These are phyloP conservation scores for Cuculus canorus DNA, from an alignment of 2,797 vertebrate genomes.

Conservation along the genomic window DNA sequence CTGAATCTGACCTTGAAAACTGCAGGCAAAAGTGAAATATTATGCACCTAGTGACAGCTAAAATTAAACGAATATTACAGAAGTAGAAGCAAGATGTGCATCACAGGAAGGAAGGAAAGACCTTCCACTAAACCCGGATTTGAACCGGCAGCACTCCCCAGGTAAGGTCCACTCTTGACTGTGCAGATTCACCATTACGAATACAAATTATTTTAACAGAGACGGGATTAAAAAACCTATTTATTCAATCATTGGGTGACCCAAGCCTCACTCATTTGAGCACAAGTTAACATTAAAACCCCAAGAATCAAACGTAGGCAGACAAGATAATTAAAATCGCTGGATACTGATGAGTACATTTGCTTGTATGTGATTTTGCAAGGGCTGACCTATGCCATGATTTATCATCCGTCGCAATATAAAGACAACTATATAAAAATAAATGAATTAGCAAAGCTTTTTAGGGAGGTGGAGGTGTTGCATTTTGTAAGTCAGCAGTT, in stretches of 20 bases:
- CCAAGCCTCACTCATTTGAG: background rate
- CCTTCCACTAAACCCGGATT: accelerated
- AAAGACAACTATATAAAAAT: background rate
- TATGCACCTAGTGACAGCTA: background rate
- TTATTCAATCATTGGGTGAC: background rate
- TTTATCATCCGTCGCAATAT: background rate
- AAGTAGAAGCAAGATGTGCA: background rate
- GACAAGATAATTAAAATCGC: background rate
- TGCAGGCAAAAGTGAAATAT: background rate
- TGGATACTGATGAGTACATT: background rate
- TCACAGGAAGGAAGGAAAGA: background rate
- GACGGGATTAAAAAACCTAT: background rate
- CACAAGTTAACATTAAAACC: background rate
- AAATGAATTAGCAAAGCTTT: background rate
- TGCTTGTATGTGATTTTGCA: background rate
- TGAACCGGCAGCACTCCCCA: background rate
- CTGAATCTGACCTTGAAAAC: background rate
- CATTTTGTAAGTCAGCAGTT: background rate
- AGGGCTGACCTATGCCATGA: background rate
- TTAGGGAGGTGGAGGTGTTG: background rate
- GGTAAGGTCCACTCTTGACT: background rate
- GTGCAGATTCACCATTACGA: background rate
- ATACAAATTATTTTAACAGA: background rate
- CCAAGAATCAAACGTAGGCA: background rate
- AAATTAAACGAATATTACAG: background rate